A percentile compares a stretch with the other conserved stretches of the same genome.
These are phyloP conservation scores for Pteropus alecto DNA, from an alignment of 2,113 vertebrate genomes.

Conservation along the genomic window DNA sequence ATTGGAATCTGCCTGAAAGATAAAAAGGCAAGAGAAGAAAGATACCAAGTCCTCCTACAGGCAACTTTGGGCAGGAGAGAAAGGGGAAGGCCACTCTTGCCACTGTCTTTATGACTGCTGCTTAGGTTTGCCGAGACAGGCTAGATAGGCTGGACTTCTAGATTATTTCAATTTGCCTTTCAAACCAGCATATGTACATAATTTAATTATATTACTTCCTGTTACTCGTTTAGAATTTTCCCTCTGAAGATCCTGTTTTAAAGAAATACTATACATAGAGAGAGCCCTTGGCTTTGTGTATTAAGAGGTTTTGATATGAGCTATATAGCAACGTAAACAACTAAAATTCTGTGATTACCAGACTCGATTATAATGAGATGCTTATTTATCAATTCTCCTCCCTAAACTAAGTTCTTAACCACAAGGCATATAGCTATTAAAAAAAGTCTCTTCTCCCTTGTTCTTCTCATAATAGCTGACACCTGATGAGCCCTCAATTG, in stretches of 20 bases:
- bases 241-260: background rate
- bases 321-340: background rate
- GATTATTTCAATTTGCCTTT: background rate
- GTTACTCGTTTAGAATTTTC: background rate
- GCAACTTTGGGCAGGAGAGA: background rate
- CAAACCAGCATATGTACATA: background rate
- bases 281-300: background rate
- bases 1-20: background rate
- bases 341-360: background rate
- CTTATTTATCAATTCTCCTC: background rate
- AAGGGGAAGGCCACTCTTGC: background rate
- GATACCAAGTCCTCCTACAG: background rate
- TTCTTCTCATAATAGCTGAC: background rate
- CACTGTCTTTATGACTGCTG: background rate
- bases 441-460: background rate
- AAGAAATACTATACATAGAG: background rate
- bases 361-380: background rate
- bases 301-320: background rate
- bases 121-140: background rate
- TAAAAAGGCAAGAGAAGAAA: background rate
- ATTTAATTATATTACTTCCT: slow-evolving; percentile 6
- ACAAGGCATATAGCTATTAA: background rate
- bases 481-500: background rate
- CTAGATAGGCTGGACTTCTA: background rate
- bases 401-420: background rate